Conservation (phyloP, 2,888 invertebrate genomes). For the Tortrix viridana region DNA sequence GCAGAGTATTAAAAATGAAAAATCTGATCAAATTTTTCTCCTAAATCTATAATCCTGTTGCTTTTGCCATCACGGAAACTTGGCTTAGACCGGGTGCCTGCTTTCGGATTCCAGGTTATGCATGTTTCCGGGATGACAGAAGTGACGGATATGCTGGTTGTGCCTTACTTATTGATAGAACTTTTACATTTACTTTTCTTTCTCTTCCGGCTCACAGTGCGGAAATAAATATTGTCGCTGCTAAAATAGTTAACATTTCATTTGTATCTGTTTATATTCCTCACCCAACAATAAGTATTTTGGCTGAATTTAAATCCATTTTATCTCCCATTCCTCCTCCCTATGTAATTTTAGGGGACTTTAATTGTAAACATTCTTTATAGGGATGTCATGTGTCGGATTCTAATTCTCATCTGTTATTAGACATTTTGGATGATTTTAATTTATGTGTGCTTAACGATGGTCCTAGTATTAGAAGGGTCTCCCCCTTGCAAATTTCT, state of each 20-base stretch:
- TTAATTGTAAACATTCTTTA: no score
- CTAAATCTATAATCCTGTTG: no score
- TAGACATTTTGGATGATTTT: constrained; percentile 16
- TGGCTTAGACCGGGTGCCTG: no score
- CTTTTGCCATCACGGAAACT: no score
- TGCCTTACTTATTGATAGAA: not conserved
- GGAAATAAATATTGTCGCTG: constrained; percentile 12
- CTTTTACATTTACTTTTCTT: not conserved
- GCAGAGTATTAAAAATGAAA: constrained; percentile 21
- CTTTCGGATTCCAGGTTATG: no score
- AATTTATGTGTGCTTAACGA: constrained; percentile 34
- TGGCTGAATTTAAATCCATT: not conserved
- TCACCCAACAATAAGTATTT: not conserved
- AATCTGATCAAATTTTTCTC: no score
- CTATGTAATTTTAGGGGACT: no score
- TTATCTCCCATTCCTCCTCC: not conserved
- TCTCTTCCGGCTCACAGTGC: not conserved
- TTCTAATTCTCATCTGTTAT: not conserved
- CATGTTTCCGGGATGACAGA: not conserved
- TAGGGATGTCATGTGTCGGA: not conserved
- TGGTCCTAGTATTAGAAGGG: constrained; percentile 11
- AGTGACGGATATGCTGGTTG: not conserved
- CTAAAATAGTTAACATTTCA: constrained; percentile 7
- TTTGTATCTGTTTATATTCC: constrained; percentile 18
- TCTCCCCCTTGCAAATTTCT: not conserved